Percentiles rank a stretch among this genome's conserved stretches.
Conservation (phyloP, 2,888 invertebrate species). For the Tortricodes alternella region DNA sequence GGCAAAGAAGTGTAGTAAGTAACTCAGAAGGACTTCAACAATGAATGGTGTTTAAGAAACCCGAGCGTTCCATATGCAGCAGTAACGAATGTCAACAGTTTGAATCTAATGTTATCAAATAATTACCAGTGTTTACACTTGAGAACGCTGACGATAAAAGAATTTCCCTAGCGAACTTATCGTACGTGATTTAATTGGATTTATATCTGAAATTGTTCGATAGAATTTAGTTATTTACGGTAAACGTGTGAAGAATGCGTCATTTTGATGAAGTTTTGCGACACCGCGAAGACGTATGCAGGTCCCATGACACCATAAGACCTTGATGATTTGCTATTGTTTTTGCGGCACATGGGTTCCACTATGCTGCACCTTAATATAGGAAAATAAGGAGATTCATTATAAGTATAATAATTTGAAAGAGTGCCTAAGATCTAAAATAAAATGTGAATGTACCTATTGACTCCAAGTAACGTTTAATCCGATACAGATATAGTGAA, state of each 20-base stretch:
- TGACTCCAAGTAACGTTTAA: too few relatives aligned
- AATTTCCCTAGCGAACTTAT: constrained; percentile 42
- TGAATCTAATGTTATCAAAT: constrained; percentile 68
- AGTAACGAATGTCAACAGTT: constrained; percentile 62
- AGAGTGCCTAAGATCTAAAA: too few relatives aligned
- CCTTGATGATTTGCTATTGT: too few relatives aligned
- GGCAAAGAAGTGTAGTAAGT: not conserved
- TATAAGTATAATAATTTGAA: too few relatives aligned
- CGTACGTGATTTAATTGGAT: constrained; percentile 69
- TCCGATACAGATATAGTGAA: too few relatives aligned
- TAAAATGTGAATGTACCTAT: too few relatives aligned
- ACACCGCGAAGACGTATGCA: too few relatives aligned
- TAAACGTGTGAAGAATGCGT: constrained; percentile 19
- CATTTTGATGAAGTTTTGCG: too few relatives aligned
- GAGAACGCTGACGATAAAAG: constrained; percentile 60
- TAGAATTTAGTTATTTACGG: constrained; percentile 42
- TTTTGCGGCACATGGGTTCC: too few relatives aligned
- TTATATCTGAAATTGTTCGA: constrained; percentile 59
- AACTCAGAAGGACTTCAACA: not conserved
- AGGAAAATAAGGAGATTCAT: too few relatives aligned
- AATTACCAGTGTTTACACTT: constrained; percentile 57
- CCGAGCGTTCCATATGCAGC: constrained; percentile 49
- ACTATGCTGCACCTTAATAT: too few relatives aligned
- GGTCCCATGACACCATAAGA: too few relatives aligned
- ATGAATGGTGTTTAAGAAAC: constrained; percentile 45